Evolutionary conservation across 1,140 invertebrate species (phyloP), one percentile per base, ranked within the genome.

Genomic region (Drosophila insularis): DNA sequence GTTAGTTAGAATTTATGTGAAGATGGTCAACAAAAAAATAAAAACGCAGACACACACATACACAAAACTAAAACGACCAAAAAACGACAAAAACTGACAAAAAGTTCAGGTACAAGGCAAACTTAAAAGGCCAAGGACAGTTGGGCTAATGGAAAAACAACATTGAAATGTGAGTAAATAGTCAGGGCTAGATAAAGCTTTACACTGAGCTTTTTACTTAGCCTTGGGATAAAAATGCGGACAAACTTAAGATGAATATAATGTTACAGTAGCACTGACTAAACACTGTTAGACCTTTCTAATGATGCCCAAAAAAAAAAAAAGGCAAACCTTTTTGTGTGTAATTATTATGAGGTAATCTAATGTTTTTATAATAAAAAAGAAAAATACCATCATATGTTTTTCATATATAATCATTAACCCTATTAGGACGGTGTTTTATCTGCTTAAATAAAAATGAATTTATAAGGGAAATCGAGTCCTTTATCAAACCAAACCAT

Each of bases 1-100:
- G 72, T 82, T 86, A 71, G 72, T 75, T 63, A 76, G 75, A 72
- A 87, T 86, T 86, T 87, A 86, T 87, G 71, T 66, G 65, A 23
- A 74, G 19, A 70, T 43, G 54, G 62, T 61, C 62, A 58, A 56
- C 66, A 74, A 72, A 32, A 17, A 43, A 14, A 17, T 2, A 5
- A 17, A 43, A 8, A 35, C 31, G 53, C 23, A 27, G 8, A 64
- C 31, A 19, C 8, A 14, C 5, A 23, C 50, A 32, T 13, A 4
- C n/a, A 50, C 35, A 35, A n/a, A 19, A 11, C 5, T 19, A 21
- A 11, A 50, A 21, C 2, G 43, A 19, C 43, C 43, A 1, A 46
- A 17, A 32, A 32, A 32, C 32, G 10, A 27, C n/a, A 63, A 43
- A 64, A 60, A 50, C 13, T 54, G 6, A 63, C 37, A 27, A 27